phyloP scores from a whole-genome alignment of 2,113 vertebrate species.

The Erpornis zantholeuca region DNA sequence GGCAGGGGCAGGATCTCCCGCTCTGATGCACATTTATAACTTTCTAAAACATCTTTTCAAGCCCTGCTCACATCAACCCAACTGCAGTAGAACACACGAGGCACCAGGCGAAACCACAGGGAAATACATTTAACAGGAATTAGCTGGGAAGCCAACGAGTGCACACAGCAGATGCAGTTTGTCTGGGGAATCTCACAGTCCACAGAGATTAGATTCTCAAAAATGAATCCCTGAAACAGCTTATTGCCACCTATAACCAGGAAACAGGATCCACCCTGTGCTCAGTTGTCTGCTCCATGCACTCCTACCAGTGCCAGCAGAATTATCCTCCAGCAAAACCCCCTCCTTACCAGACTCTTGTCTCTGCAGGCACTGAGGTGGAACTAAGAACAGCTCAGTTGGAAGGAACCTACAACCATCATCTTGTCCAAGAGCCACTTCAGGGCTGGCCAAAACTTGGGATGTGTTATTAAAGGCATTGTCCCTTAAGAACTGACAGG shows the following conservation, averaged over 20 bases:
- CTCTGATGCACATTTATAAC: not conserved
- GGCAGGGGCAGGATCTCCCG: not conserved
- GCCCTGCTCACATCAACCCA: not conserved
- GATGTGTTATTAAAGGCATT: not conserved
- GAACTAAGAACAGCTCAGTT: not conserved
- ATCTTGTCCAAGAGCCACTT: not conserved
- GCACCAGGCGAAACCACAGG: not conserved
- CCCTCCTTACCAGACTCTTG: not conserved
- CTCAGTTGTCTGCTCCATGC: not conserved
- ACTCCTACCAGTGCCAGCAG: not conserved
- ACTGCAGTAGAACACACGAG: not conserved
- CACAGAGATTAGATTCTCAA: not conserved
- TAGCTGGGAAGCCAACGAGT: not conserved
- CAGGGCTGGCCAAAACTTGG: not conserved
- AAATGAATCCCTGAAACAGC: not conserved
- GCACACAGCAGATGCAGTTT: rapidly evolving
- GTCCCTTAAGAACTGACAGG: not conserved
- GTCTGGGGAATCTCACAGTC: not conserved
- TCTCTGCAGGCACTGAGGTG: rapidly evolving
- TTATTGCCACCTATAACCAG: not conserved
- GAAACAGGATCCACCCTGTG: not conserved
- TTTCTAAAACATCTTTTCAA: not conserved
- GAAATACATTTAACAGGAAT: not conserved
- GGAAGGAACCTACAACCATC: not conserved
- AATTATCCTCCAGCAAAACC: not conserved